A percentile compares a stretch with the other conserved stretches of the same genome.
These are phyloP conservation scores for Poeciliopsis turneri DNA, from an alignment of 2,797 vertebrate genomes.

Conservation along the genomic window DNA sequence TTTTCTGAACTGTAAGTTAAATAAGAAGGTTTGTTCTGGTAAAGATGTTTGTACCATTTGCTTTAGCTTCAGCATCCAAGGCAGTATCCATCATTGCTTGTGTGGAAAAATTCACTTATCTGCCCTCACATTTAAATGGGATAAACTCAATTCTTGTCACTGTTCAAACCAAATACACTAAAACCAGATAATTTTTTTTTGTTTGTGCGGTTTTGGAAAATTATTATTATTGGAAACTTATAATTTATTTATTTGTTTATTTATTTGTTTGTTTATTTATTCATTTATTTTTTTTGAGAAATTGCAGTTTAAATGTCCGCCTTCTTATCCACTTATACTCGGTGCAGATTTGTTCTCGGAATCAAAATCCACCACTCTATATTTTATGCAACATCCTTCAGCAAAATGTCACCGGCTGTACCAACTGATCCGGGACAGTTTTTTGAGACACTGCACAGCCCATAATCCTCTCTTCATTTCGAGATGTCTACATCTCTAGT, in stretches of 20 bases:
- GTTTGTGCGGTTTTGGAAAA: neutral
- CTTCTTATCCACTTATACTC: neutral
- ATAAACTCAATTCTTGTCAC: neutral
- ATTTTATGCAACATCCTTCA: constrained; percentile 42
- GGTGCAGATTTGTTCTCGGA: neutral
- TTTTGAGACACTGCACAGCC: constrained; percentile 49
- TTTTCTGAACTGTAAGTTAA: neutral
- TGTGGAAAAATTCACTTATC: neutral
- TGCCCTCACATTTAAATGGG: neutral
- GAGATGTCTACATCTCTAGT: constrained; percentile 60
- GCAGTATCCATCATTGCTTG: neutral
- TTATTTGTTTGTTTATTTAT: no score
- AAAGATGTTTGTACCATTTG: neutral
- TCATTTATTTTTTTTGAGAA: neutral
- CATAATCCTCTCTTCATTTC: constrained; percentile 63
- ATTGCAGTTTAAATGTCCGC: neutral
- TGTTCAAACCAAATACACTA: neutral
- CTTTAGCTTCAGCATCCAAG: neutral
- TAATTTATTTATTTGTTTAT: neutral
- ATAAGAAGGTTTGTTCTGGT: neutral
- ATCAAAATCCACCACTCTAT: neutral
- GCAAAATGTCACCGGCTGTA: constrained; percentile 26
- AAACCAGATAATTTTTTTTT: neutral
- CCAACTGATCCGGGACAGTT: constrained; percentile 40
- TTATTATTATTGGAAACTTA: no score